Percentiles rank a stretch among this genome's conserved stretches.
Conservation (phyloP, 2,888 invertebrate genomes). For the Caenorhabditis sulstoni region DNA sequence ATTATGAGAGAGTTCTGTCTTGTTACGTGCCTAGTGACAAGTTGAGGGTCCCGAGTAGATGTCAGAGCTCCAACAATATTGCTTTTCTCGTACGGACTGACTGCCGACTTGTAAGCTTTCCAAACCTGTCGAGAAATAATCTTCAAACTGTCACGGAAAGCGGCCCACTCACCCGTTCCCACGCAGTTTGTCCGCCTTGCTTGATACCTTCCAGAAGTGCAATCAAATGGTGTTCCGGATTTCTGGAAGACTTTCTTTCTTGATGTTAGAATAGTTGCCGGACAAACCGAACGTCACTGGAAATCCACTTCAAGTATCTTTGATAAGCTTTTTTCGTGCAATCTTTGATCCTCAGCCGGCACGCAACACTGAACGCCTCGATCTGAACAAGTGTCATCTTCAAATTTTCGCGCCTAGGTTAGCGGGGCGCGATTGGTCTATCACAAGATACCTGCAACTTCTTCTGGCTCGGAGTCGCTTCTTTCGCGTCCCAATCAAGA, state of each 20-base stretch:
- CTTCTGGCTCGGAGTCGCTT: slow-evolving; percentile 36
- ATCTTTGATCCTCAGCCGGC: slow-evolving; percentile 67
- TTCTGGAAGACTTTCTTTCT: slow-evolving; percentile 8
- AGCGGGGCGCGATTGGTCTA: not conserved
- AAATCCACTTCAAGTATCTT: slow-evolving; percentile 67
- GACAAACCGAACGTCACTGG: slow-evolving; percentile 51
- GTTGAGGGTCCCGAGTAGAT: slow-evolving; percentile 60
- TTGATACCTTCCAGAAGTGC: slow-evolving; percentile 71
- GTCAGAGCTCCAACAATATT: slow-evolving; percentile 68
- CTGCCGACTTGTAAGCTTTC: slow-evolving; percentile 40
- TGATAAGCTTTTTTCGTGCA: slow-evolving; percentile 67
- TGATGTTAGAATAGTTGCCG: not conserved
- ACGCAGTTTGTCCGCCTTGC: slow-evolving; percentile 64
- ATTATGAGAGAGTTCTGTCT: not conserved
- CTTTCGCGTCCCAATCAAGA: slow-evolving; percentile 67
- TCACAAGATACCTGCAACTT: slow-evolving; percentile 41
- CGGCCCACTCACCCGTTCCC: slow-evolving; percentile 70
- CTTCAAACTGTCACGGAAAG: no score
- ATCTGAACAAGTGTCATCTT: slow-evolving; percentile 50
- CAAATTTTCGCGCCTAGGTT: no score
- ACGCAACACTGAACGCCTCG: slow-evolving; percentile 67
- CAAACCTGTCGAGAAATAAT: slow-evolving; percentile 24
- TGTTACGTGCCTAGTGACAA: slow-evolving; percentile 31
- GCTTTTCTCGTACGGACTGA: slow-evolving; percentile 64
- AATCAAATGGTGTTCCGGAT: slow-evolving; percentile 68